phyloP scores from a whole-genome alignment of 1,140 invertebrate species.

The Panagrolaimus sp. region DNA sequence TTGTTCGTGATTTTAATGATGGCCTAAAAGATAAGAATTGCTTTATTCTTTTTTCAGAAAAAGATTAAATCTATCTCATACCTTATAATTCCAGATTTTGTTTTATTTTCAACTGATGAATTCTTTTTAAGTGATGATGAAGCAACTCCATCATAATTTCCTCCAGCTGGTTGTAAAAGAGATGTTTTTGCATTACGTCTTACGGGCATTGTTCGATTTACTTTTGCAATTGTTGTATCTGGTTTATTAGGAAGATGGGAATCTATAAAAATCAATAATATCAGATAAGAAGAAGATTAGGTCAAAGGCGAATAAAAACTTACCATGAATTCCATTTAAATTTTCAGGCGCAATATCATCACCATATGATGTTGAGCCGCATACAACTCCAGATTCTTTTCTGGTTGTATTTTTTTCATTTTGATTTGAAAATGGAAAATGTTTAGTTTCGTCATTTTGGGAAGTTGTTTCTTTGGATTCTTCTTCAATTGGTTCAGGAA shows the following conservation, averaged over 20 bases:
- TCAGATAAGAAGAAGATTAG: neutral
- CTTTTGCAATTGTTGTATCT: neutral
- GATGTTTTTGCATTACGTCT: constrained; percentile 9
- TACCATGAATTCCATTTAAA: too few species aligned
- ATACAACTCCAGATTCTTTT: constrained; percentile 2
- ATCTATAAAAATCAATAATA: neutral
- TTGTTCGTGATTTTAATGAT: neutral
- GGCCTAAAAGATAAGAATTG: neutral
- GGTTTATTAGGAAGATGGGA: constrained; percentile 4
- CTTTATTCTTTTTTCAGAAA: too few species aligned
- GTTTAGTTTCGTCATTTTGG: neutral
- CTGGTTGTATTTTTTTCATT: neutral
- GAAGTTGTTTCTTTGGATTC: neutral
- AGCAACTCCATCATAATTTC: neutral
- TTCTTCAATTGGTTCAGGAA: neutral
- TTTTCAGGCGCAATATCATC: too few species aligned
- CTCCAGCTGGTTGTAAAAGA: neutral
- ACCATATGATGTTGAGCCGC: neutral
- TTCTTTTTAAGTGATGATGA: neutral
- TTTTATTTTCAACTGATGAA: neutral
- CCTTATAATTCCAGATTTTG: constrained; percentile 6
- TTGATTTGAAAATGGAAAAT: neutral
- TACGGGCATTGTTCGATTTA: neutral
- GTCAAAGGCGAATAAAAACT: neutral
- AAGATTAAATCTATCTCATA: neutral